Conservation (phyloP, 2,113 vertebrate species). For the Ammodytes dubius region DNA sequence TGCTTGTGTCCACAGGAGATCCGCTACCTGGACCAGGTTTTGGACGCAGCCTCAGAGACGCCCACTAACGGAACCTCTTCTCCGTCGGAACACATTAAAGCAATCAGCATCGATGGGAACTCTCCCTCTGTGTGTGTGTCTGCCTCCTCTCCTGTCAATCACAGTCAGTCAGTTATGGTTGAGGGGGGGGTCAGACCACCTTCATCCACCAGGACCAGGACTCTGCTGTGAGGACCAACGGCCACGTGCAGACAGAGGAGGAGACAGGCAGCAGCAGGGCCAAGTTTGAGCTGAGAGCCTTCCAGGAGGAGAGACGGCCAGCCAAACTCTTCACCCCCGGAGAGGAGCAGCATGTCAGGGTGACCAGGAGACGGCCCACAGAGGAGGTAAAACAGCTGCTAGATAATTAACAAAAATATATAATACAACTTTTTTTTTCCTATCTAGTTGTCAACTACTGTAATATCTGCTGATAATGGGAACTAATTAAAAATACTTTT, state of each 20-base stretch:
- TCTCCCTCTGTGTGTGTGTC: slow-evolving; percentile 78
- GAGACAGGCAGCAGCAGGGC: slow-evolving; percentile 80
- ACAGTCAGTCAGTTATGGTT: slow-evolving; percentile 56
- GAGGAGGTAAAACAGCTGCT: slow-evolving; percentile 87
- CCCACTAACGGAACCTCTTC: slow-evolving; percentile 89
- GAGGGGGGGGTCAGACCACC: slow-evolving; percentile 72
- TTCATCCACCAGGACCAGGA: slow-evolving; percentile 70
- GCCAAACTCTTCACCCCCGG: slow-evolving; percentile 92
- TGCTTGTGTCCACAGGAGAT: slow-evolving; percentile 87
- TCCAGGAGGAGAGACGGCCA: slow-evolving; percentile 95
- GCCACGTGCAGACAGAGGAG: slow-evolving; percentile 72
- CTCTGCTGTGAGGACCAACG: slow-evolving; percentile 71
- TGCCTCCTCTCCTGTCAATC: slow-evolving; percentile 66
- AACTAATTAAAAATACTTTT: not conserved
- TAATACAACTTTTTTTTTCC: not conserved
- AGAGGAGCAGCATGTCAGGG: slow-evolving; percentile 87
- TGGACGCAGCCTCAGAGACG: slow-evolving; percentile 91
- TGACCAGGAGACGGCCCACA: slow-evolving; percentile 90
- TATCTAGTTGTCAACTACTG: not conserved
- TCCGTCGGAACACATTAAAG: slow-evolving; percentile 75
- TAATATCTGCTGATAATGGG: not conserved
- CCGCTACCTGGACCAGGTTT: slow-evolving; percentile 93
- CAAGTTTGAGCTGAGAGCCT: slow-evolving; percentile 94
- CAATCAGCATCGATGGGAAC: slow-evolving; percentile 73
- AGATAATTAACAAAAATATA: slow-evolving; percentile 1